These are phyloP conservation scores for Hirtodrosophila alboralis DNA, from an alignment of 2,888 invertebrate species.

Conservation along the genomic window DNA sequence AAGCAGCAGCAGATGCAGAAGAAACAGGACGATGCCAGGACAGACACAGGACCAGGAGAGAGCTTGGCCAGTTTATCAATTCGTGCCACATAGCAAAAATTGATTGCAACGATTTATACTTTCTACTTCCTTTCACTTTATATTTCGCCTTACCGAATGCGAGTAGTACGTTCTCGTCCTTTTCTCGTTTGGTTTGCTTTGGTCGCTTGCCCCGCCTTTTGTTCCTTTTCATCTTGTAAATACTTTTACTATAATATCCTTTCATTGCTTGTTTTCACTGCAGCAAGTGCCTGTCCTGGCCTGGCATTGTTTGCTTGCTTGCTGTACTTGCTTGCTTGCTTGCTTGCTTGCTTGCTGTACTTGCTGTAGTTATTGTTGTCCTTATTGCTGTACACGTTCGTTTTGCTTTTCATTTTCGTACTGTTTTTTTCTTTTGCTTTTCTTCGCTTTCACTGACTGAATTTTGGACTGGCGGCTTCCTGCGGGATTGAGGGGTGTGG, in stretches of 20 bases:
- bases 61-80: conserved; percentile 75
- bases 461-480: conserved; percentile 41
- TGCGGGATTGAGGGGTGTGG: conserved; percentile 27
- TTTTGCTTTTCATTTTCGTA: conserved; percentile 30
- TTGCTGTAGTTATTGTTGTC: conserved; percentile 21
- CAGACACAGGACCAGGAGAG: conserved; percentile 3
- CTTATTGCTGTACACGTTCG: conserved; percentile 21
- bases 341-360: not conserved
- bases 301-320: conserved; percentile 66
- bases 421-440: conserved; percentile 33
- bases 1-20: conserved; percentile 17
- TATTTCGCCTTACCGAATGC: conserved; percentile 46
- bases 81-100: conserved; percentile 79
- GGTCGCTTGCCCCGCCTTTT: conserved; percentile 29
- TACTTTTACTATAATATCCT: conserved; percentile 78
- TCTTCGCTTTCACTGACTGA: conserved; percentile 68
- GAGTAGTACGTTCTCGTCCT: conserved; percentile 48
- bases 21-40: not conserved
- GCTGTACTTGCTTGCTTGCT: conserved; percentile 26
- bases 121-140: conserved; percentile 81
- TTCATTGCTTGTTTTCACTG: conserved; percentile 76
- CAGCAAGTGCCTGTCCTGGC: conserved; percentile 71
- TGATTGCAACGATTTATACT: conserved; percentile 80
- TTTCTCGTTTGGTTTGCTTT: too few relatives aligned
- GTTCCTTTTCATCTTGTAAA: conserved; percentile 70